Percentiles rank a stretch among this genome's conserved stretches.
phyloP scores from a whole-genome alignment of 2,797 vertebrate species.

The Lates japonicus region DNA sequence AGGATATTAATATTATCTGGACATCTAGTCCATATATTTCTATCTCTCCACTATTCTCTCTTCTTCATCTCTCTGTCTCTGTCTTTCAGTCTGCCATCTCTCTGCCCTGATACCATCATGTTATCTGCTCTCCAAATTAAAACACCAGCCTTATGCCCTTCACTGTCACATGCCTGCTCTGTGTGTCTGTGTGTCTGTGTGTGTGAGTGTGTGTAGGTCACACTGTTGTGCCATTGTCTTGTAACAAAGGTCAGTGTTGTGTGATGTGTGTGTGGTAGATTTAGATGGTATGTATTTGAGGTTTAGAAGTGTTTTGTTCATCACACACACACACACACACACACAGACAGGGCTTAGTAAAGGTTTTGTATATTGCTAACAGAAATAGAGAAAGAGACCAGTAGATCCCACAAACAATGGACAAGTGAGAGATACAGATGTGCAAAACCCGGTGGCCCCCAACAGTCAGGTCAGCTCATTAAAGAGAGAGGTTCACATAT shows the following conservation, averaged over 20 bases:
- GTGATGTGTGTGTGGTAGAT: background rate
- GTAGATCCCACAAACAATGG: too few species aligned
- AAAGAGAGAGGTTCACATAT: background rate
- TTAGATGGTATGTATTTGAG: too few species aligned
- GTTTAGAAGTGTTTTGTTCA: background rate
- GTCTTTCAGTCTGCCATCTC: conserved; percentile 57
- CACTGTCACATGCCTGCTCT: conserved; percentile 68
- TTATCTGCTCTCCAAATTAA: conserved; percentile 91
- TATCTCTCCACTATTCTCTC: background rate
- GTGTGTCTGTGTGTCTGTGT: conserved; percentile 21
- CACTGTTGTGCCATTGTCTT: conserved; percentile 36
- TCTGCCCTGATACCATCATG: conserved; percentile 87
- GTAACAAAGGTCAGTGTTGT: conserved; percentile 13
- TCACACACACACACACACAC: too few species aligned
- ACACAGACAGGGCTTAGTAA: too few species aligned
- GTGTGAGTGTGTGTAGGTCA: conserved; percentile 59
- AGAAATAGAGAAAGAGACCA: too few species aligned
- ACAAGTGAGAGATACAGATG: too few species aligned
- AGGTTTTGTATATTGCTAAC: too few species aligned
- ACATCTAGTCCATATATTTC: conserved; percentile 48
- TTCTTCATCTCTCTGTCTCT: conserved; percentile 19
- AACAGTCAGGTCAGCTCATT: background rate
- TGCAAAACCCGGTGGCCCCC: background rate
- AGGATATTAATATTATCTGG: conserved; percentile 37
- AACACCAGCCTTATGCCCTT: conserved; percentile 89